Evolutionary conservation across 53 echinoderm and acorn worm genomes (phyloP).

Genomic region (Patiria pectinifera): DNA sequence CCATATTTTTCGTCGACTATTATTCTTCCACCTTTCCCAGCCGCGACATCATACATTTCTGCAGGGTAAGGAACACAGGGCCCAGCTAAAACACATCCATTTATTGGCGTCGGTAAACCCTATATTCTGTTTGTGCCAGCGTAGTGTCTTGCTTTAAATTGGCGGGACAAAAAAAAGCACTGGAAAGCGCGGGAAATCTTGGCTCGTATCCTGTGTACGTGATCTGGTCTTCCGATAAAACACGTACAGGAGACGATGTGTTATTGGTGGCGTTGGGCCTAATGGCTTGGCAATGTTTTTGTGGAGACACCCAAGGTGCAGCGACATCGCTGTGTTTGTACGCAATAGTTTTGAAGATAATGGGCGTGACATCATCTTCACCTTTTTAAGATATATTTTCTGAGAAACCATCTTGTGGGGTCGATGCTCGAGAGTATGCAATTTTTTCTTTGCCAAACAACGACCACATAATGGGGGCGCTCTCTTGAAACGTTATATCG

Average conservation of each 20-base stretch:
- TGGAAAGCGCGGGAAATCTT: constrained; percentile 5
- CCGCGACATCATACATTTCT: not conserved
- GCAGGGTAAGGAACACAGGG: not conserved
- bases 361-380: too few species aligned
- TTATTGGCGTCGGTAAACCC: not conserved
- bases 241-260: not conserved
- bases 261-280: not conserved
- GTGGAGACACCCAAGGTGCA: not conserved
- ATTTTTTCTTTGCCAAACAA: too few species aligned
- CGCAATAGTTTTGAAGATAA: too few species aligned
- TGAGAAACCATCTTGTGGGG: too few species aligned
- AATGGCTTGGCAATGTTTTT: not conserved
- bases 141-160: not conserved
- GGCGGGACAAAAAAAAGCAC: not conserved
- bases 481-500: too few species aligned
- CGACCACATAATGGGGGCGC: too few species aligned
- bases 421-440: too few species aligned
- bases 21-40: not conserved
- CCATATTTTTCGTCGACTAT: not conserved
- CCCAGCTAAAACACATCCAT: not conserved
- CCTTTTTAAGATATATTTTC: too few species aligned
- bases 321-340: not conserved
- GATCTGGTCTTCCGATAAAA: constrained; percentile 6
- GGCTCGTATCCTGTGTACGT: constrained; percentile 21
- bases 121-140: not conserved